phyloP scores from a whole-genome alignment of 2,888 invertebrate species.

The Spilosoma lubricipeda region DNA sequence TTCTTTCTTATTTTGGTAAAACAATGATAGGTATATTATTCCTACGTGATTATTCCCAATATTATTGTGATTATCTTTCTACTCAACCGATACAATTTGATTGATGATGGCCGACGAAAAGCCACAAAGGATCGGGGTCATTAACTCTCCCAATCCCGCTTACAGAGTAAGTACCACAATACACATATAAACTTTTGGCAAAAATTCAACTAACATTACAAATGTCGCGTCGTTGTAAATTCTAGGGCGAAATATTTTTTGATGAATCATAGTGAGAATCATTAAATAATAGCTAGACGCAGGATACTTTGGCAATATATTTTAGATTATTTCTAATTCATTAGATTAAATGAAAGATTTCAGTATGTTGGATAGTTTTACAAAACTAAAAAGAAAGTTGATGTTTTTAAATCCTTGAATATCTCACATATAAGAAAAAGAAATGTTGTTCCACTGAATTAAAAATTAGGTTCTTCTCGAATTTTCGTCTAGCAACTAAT shows the following conservation, averaged over 20 bases:
- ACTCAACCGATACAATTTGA: constrained; percentile 18
- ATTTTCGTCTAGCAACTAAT: constrained; percentile 23
- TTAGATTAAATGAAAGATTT: background rate
- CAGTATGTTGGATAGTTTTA: too few species aligned
- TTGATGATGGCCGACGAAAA: constrained; percentile 28
- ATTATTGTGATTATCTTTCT: constrained; percentile 12
- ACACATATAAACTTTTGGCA: constrained; percentile 25
- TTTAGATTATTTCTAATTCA: background rate
- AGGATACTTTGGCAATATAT: background rate
- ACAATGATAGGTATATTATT: background rate
- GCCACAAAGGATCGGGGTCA: constrained; percentile 23
- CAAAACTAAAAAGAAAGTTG: background rate
- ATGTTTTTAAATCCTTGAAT: background rate
- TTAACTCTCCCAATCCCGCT: constrained; percentile 22
- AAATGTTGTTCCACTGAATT: background rate
- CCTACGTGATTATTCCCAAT: background rate
- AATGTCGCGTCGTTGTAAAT: background rate
- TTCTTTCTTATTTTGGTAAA: background rate
- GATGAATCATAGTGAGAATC: background rate
- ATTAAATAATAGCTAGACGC: background rate
- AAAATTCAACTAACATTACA: constrained; percentile 13
- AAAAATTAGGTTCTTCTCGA: background rate
- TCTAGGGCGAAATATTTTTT: background rate
- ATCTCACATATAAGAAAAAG: background rate
- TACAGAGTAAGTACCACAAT: constrained; percentile 4